A percentile compares a stretch with the other conserved stretches of the same genome.
Conservation (phyloP, 2,797 vertebrate species). For the Salmo trutta region DNA sequence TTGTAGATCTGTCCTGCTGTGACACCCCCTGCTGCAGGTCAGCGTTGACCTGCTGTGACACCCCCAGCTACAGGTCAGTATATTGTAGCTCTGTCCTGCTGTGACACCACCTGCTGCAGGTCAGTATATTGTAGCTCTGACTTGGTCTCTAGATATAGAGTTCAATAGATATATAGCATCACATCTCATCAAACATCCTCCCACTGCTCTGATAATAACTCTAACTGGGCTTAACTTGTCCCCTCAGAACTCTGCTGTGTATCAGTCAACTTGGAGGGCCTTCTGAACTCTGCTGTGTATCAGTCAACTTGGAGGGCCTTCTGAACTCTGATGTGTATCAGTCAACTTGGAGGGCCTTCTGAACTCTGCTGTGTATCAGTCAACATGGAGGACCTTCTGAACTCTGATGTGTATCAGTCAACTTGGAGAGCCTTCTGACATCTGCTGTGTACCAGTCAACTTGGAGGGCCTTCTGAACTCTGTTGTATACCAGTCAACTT, state of each 20-base stretch:
- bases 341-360: too few species aligned
- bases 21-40: too few species aligned
- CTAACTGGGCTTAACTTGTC: slow-evolving; percentile 51
- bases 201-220: slow-evolving; percentile 66
- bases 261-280: too few species aligned
- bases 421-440: not conserved
- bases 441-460: too few species aligned
- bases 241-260: slow-evolving; percentile 32
- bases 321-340: too few species aligned
- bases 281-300: slow-evolving; percentile 48
- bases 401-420: too few species aligned
- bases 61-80: too few species aligned
- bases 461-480: slow-evolving; percentile 17
- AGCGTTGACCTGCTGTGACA: too few species aligned
- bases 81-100: too few species aligned
- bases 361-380: slow-evolving; percentile 54
- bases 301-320: slow-evolving; percentile 36
- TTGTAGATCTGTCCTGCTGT: too few species aligned
- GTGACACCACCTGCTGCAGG: too few species aligned
- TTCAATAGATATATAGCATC: slow-evolving; percentile 36
- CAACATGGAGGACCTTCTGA: slow-evolving; percentile 22
- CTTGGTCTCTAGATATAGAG: slow-evolving; percentile 31
- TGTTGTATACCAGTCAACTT: slow-evolving; percentile 53
- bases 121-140: not conserved
- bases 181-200: slow-evolving; percentile 66